Evolutionary conservation across 1,140 invertebrate genomes (phyloP), one percentile per base, ranked within the genome.

Genomic region (Philopotamus ludificatus): DNA sequence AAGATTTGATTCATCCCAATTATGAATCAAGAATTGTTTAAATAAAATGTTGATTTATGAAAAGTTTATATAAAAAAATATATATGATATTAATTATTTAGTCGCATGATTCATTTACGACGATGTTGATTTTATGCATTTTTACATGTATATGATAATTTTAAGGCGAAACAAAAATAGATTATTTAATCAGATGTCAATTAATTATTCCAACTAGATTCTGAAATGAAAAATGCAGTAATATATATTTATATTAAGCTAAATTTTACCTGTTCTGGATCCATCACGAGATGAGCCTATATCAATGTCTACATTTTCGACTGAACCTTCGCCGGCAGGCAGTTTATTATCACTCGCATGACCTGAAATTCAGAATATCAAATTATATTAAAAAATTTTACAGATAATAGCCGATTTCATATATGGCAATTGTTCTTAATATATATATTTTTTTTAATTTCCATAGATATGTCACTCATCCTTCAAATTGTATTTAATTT

Each of bases 221-320:
- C n/a, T n/a, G n/a, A 34, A 65, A 63, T 47, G 63, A 58, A 59
- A 53, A 16, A 59, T 20, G n/a, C 3, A 16, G 12, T 8, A 55
- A 55, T 55, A 16, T 49, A 34, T 34, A 51, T 55, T 15, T 55
- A 22, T 23, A 60, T n/a, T n/a, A n/a, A n/a, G n/a, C n/a, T n/a
- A n/a, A n/a, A n/a, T n/a, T 63, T 75, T 79, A 92, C 91, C 90
- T 81, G 93, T 95, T 79, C 89, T 84, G 10, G 90, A 93, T 61
- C 83, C 92, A 77, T 94, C 92, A 70, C 87, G 83, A 63, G 87
- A 90, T 23, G 88, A 84, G 2, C 91, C 91, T 45, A 94, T 76
- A 78, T 94, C 88, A 39, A 83, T 72, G 42, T 93, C 89, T 20
- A 94, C 85, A 15, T 74, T 83, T 71, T 81, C 79, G 2, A 75